Evolutionary conservation across 2,113 vertebrate species (phyloP).

Genomic region (Apaloderma vittatum): DNA sequence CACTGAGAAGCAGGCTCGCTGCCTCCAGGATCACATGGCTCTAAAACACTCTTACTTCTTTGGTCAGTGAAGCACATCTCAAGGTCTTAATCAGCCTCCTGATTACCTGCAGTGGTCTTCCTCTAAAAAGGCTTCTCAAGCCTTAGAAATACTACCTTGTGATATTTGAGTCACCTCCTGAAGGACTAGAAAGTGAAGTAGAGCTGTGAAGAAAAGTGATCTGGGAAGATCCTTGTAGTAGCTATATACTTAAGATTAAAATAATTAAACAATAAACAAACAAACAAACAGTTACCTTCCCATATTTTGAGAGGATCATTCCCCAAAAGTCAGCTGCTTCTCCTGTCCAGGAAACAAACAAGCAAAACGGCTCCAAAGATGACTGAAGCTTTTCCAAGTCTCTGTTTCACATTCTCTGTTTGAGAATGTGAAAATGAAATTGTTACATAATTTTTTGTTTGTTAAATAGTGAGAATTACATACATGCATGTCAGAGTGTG

Average conservation of each 20-base stretch:
- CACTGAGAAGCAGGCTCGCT: accelerated
- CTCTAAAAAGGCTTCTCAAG: background rate
- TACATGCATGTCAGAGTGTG: background rate
- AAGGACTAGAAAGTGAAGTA: background rate
- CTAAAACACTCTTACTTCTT: background rate
- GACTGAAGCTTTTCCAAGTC: background rate
- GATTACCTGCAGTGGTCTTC: background rate
- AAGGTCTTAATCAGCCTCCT: background rate
- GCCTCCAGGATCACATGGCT: background rate
- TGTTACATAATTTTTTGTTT: background rate
- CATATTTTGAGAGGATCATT: background rate
- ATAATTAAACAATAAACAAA: background rate
- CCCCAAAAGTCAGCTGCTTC: background rate
- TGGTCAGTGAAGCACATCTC: background rate
- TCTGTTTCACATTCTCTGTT: background rate
- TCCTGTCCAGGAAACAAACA: background rate
- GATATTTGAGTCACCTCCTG: background rate
- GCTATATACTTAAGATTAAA: background rate
- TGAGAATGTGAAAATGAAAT: background rate
- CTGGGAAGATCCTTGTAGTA: background rate
- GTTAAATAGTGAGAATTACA: background rate
- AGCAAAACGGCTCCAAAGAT: background rate
- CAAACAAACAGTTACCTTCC: background rate
- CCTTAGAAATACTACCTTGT: background rate
- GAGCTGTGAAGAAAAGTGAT: background rate